Base-by-base conservation (phyloP, 2,888 invertebrate genomes). In the Bugula neritina region DNA sequence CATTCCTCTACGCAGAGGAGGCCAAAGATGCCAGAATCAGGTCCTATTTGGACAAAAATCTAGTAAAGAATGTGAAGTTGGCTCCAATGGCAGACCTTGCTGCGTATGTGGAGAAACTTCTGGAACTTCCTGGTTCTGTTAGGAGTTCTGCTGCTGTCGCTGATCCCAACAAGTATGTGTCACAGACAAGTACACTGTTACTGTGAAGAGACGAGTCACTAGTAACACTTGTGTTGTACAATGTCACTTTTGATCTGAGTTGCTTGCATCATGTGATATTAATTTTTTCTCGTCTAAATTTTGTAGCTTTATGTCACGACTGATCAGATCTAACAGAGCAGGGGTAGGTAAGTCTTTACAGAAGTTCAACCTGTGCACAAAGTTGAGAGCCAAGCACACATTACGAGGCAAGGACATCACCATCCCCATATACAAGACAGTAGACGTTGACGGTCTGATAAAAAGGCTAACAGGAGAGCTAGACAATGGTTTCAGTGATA, bases 1-100 rank as follows among this genome's bases (percentile, higher is more conserved):
- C 63, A 25, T 63, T 63, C n/a, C 27, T 63, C 31, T 63, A 63
- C 31, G 63, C 63, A 31, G 63, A 63, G n/a, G 63, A 63, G 34
- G 27, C 21, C 3, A 27, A n/a, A 63, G 63, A 63, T 3, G 63
- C 63, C 5, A 63, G 63, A n/a, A 63, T 63, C 27, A 21, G 63
- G 2, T 21, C 63, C 34, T 63, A 31, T n/a, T 31, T 63, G 21
- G 63, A 63, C 27, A 63, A 63, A n/a, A 63, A 63, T n/a, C 21
- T 63, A 13, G 63, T 63, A 5, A 63, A 63, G 31, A 63, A 63
- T 27, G 27, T 13, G 5, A 21, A 31, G 34, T 31, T 27, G 27
- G 31, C 63, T 63, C 21, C 21, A n/a, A 27, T 29, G 27, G 29
- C 2, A 2, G 29, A 13, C 2, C 31, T 63, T 29, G 13, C 25